A percentile compares a stretch with the other conserved stretches of the same genome.
Evolutionary conservation across 1,140 invertebrate species (phyloP).

Genomic region (Nixonia krombeini): DNA sequence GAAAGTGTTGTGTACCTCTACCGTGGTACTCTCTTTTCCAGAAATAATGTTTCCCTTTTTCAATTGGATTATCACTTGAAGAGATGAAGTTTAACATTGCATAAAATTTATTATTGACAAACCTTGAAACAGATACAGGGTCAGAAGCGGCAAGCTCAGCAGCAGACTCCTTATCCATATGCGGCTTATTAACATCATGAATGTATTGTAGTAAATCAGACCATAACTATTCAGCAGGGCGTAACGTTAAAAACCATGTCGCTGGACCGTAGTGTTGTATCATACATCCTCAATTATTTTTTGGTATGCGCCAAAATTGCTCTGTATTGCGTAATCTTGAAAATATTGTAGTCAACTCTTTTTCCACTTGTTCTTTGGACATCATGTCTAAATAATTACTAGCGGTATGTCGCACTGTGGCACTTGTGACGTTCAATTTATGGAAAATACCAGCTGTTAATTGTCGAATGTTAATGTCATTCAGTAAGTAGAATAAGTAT

Average conservation of each 20-base stretch:
- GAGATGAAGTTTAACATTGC: constrained; percentile 56
- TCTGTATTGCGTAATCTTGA: constrained; percentile 46
- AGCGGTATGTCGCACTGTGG: constrained; percentile 37
- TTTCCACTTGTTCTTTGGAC: constrained; percentile 36
- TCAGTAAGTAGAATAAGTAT: constrained; percentile 51
- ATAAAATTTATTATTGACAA: constrained; percentile 55
- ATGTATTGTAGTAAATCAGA: constrained; percentile 52
- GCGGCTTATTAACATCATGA: constrained; percentile 36
- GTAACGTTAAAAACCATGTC: constrained; percentile 61
- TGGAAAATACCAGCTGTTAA: constrained; percentile 53
- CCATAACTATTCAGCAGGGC: constrained; percentile 57
- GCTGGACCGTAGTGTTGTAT: constrained; percentile 54
- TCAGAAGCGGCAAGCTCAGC: constrained; percentile 38
- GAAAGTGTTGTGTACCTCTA: constrained; percentile 54
- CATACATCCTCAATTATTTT: constrained; percentile 50
- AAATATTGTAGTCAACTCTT: constrained; percentile 47
- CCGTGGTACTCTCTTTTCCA: constrained; percentile 53
- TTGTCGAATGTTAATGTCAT: constrained; percentile 49
- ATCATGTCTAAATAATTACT: constrained; percentile 45
- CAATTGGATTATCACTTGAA: constrained; percentile 47
- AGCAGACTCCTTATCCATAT: constrained; percentile 15
- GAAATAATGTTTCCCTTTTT: constrained; percentile 52
- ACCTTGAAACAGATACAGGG: constrained; percentile 48
- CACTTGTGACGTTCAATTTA: constrained; percentile 51
- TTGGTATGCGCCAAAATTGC: constrained; percentile 45